These are phyloP conservation scores for Ceramica pisi DNA, from an alignment of 2,888 invertebrate genomes.

Conservation along the genomic window DNA sequence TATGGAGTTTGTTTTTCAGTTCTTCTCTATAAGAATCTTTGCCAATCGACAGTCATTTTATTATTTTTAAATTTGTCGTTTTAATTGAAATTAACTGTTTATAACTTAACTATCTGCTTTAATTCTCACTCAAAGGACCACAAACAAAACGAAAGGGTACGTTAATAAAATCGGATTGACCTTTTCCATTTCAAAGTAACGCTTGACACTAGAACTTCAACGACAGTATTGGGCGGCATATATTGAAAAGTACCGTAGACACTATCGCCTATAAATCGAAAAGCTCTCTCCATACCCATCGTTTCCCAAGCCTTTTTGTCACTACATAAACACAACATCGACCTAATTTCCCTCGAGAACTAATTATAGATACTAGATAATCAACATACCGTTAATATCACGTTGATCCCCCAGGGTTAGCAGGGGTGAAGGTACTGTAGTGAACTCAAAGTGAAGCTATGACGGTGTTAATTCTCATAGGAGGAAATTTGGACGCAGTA, in stretches of 20 bases:
- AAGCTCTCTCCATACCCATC: not conserved
- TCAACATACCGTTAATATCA: slow-evolving; percentile 23
- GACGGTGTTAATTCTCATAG: not conserved
- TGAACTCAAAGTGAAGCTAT: slow-evolving; percentile 5
- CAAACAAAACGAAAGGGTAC: not conserved
- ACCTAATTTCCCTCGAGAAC: slow-evolving; percentile 24
- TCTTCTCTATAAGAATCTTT: too few relatives aligned
- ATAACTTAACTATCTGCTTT: too few relatives aligned
- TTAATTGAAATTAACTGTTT: too few relatives aligned
- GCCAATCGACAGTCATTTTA: too few relatives aligned
- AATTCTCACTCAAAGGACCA: not conserved
- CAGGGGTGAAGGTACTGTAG: not conserved
- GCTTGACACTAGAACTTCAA: not conserved
- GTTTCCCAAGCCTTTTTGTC: not conserved
- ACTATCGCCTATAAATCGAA: not conserved
- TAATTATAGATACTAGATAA: slow-evolving; percentile 19
- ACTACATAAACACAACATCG: not conserved
- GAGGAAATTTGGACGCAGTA: not conserved
- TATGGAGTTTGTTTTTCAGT: too few relatives aligned
- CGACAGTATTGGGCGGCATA: too few relatives aligned
- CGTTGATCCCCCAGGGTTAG: slow-evolving; percentile 1
- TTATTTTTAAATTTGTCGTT: too few relatives aligned
- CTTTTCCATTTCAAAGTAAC: not conserved
- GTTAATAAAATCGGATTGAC: not conserved
- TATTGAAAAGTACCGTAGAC: not conserved